Evolutionary conservation across 1,140 invertebrate species (phyloP).

Genomic region (Eurosta solidaginis): DNA sequence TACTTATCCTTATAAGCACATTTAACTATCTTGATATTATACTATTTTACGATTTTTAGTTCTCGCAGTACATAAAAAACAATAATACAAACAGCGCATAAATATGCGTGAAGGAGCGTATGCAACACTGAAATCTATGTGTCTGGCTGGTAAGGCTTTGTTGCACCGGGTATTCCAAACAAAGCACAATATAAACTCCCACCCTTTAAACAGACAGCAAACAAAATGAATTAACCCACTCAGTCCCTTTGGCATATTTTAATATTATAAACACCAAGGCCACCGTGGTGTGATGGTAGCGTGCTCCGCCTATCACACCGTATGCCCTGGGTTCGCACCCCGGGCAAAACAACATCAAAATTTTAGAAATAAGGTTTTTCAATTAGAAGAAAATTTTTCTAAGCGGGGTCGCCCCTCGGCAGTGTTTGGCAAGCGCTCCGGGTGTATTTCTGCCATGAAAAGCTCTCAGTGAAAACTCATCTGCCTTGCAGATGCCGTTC

Average conservation of each 20-base stretch:
- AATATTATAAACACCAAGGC: constrained; percentile 26
- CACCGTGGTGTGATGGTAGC: too few species aligned
- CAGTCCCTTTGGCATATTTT: constrained; percentile 14
- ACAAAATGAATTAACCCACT: background rate
- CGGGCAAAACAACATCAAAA: too few species aligned
- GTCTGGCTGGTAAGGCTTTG: background rate
- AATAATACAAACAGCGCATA: background rate
- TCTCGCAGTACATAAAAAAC: background rate
- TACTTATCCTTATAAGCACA: background rate
- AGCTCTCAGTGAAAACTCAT: too few species aligned
- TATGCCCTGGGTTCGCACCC: too few species aligned
- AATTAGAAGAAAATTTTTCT: too few species aligned
- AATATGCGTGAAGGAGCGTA: background rate
- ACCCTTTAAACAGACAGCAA: background rate
- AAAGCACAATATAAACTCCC: background rate
- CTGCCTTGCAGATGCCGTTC: too few species aligned
- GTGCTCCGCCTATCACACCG: too few species aligned
- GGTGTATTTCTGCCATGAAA: too few species aligned
- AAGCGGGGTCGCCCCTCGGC: too few species aligned
- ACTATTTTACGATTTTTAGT: background rate
- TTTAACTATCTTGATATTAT: background rate
- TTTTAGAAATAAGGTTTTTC: too few species aligned
- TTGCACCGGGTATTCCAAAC: background rate
- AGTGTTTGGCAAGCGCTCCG: too few species aligned
- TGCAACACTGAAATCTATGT: constrained; percentile 8